Evolutionary conservation across 2,888 invertebrate species (phyloP).

Genomic region (Luperina nickerlii): DNA sequence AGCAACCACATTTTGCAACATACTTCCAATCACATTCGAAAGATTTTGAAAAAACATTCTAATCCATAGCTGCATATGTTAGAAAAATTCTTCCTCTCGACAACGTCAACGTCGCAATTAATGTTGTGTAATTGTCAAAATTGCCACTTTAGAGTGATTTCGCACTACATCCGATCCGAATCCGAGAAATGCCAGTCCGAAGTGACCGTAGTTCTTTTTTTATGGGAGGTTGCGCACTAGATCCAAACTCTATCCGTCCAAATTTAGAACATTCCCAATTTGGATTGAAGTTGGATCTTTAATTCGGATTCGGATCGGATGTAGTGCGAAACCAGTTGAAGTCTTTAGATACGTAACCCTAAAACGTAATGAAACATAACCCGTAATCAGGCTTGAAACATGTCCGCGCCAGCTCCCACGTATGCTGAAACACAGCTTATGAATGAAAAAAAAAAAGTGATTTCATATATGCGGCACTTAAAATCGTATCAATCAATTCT

Average conservation of each 20-base stretch:
- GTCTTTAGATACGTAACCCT: background rate
- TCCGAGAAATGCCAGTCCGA: too few relatives aligned
- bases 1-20: background rate
- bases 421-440: slow-evolving; percentile 48
- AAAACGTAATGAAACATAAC: background rate
- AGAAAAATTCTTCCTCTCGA: background rate
- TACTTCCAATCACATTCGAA: background rate
- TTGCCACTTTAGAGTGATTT: background rate
- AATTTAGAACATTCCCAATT: too few relatives aligned
- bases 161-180: too few relatives aligned
- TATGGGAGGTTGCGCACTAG: too few relatives aligned
- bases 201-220: too few relatives aligned
- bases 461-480: slow-evolving; percentile 69
- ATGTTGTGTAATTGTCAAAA: background rate
- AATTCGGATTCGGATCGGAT: too few relatives aligned
- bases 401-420: slow-evolving; percentile 10
- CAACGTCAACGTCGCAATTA: background rate
- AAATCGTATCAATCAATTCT: slow-evolving; percentile 74
- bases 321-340: too few relatives aligned
- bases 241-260: too few relatives aligned
- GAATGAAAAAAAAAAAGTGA: slow-evolving; percentile 63
- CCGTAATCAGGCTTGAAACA: slow-evolving; percentile 13
- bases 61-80: background rate
- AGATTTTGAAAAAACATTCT: background rate
- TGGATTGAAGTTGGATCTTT: too few relatives aligned